Evolutionary conservation across 2,888 invertebrate genomes (phyloP).

Genomic region (Rotaria socialis): DNA sequence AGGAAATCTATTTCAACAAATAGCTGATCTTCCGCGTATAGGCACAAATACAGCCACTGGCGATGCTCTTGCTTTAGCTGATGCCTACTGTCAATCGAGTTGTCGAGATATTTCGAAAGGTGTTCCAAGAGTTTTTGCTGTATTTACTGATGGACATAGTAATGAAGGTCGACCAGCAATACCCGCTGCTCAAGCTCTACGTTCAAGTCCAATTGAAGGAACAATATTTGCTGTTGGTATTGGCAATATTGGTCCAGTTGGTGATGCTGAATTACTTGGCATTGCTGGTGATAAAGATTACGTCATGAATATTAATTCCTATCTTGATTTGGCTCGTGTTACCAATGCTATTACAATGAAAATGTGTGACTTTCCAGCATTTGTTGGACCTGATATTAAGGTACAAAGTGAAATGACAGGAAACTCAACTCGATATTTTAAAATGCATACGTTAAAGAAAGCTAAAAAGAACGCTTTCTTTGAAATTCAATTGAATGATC

Average conservation of each 20-base stretch:
- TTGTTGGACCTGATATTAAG: neutral
- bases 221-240: neutral
- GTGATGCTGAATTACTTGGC: neutral
- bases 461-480: neutral
- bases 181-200: neutral
- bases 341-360: neutral
- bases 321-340: conserved; percentile 4
- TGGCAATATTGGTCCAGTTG: neutral
- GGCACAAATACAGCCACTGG: neutral
- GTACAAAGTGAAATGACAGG: neutral
- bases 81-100: neutral
- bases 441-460: neutral
- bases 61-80: neutral
- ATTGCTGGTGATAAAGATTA: neutral
- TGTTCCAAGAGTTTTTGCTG: neutral
- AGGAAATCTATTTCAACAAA: neutral
- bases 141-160: conserved; percentile 22
- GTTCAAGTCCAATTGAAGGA: neutral
- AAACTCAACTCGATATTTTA: neutral
- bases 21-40: neutral
- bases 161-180: neutral
- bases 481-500: neutral
- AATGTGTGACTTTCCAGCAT: conserved; percentile 1
- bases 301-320: neutral
- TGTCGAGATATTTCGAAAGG: neutral